Conservation (phyloP, 2,113 vertebrate species). For the Rhizomys pruinosus region DNA sequence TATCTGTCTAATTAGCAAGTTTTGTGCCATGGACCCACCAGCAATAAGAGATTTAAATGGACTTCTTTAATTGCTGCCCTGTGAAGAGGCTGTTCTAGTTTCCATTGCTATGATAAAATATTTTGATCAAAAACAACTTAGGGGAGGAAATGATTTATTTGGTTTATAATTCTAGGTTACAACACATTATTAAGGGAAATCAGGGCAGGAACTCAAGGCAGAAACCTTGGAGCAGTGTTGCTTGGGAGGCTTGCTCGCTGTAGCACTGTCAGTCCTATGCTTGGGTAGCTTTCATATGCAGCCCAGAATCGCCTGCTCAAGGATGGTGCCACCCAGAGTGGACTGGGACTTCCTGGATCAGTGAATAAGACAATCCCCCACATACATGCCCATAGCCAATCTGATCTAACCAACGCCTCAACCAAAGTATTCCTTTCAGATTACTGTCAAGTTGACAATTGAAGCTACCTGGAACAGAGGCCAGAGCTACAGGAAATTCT, state of each 20-base stretch:
- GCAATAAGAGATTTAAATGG: neutral
- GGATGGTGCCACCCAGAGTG: neutral
- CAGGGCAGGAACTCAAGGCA: neutral
- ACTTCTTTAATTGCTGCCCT: neutral
- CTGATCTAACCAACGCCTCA: neutral
- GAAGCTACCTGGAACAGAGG: neutral
- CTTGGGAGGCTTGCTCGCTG: neutral
- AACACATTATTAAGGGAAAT: neutral
- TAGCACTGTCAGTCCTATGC: too few species aligned
- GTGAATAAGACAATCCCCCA: neutral
- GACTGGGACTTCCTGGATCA: accelerated
- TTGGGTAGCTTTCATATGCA: neutral
- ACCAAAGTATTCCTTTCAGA: neutral
- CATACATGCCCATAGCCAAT: too few species aligned
- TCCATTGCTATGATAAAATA: neutral
- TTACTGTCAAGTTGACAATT: neutral
- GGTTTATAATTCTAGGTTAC: neutral
- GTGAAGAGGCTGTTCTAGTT: neutral
- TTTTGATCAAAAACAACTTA: neutral
- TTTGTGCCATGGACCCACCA: neutral
- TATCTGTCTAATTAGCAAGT: neutral
- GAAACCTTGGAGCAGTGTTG: too few species aligned
- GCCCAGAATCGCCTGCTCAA: neutral
- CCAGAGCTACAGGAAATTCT: neutral
- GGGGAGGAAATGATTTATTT: neutral